Conservation (phyloP, 2,888 invertebrate genomes). For the Acleris holmiana region DNA sequence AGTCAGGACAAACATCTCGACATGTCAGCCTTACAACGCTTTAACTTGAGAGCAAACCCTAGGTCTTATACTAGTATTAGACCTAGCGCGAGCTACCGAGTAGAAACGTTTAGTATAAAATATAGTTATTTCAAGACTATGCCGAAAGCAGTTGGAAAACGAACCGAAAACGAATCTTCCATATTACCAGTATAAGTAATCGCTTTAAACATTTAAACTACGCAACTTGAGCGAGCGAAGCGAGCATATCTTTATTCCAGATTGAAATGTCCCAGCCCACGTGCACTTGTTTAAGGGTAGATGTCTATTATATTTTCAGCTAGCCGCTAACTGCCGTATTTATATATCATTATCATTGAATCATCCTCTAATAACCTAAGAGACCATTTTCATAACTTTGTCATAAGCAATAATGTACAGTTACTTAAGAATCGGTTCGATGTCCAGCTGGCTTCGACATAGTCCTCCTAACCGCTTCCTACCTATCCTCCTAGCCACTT, state of each 20-base stretch:
- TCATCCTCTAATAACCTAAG: neutral
- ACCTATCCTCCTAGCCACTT: constrained; percentile 13
- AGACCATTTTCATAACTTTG: neutral
- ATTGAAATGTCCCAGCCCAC: neutral
- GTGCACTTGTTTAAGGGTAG: neutral
- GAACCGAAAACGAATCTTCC: constrained; percentile 18
- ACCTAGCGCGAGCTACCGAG: constrained; percentile 2
- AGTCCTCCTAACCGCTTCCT: constrained; percentile 27
- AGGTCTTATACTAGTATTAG: neutral
- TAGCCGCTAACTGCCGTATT: constrained; percentile 31
- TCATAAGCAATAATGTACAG: constrained; percentile 7
- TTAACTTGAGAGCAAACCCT: neutral
- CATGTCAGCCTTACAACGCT: constrained; percentile 3
- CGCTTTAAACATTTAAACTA: neutral
- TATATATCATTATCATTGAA: constrained; percentile 1
- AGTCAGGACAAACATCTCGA: neutral
- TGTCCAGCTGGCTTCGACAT: constrained; percentile 19
- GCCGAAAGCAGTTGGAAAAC: constrained; percentile 16
- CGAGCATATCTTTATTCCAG: neutral
- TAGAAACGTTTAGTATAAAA: constrained; percentile 15
- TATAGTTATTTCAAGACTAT: constrained; percentile 21
- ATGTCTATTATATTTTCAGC: constrained; percentile 8
- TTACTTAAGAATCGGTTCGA: constrained; percentile 3
- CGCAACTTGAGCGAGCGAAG: neutral
- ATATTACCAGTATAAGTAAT: neutral